phyloP scores from a whole-genome alignment of 2,113 vertebrate species.

The Malurus elegans region DNA sequence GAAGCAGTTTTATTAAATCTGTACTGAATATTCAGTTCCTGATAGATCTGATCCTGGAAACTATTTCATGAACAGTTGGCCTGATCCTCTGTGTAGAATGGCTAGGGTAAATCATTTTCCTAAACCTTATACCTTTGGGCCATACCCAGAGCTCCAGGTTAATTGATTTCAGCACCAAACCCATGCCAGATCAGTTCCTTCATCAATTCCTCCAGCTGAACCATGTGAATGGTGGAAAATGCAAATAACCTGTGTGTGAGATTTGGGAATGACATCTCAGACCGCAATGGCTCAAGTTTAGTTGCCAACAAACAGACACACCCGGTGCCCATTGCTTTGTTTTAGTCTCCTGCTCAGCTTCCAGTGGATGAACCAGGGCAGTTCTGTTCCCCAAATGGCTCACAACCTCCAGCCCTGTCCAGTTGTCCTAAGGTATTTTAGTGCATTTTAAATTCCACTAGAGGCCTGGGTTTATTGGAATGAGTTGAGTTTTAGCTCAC shows the following conservation, averaged over 20 bases:
- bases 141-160: not conserved
- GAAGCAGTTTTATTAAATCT: constrained; percentile 61
- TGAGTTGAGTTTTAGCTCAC: not conserved
- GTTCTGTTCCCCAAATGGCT: not conserved
- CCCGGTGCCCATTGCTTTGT: not conserved
- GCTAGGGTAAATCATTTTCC: not conserved
- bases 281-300: not conserved
- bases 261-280: not conserved
- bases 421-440: not conserved
- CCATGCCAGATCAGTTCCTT: not conserved
- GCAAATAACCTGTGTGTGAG: not conserved
- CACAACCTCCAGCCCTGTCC: not conserved
- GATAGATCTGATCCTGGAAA: constrained; percentile 7
- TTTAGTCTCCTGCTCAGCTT: not conserved
- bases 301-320: not conserved
- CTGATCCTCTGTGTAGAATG: not conserved
- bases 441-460: not conserved
- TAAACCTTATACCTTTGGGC: not conserved
- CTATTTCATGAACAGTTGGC: not conserved
- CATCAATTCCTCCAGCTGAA: not conserved
- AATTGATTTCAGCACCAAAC: not conserved
- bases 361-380: not conserved
- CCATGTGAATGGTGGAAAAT: not conserved
- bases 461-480: not conserved
- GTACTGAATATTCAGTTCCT: constrained; percentile 16